These are phyloP conservation scores for Phyllopteryx taeniolatus DNA, from an alignment of 2,113 vertebrate genomes.

Conservation along the genomic window DNA sequence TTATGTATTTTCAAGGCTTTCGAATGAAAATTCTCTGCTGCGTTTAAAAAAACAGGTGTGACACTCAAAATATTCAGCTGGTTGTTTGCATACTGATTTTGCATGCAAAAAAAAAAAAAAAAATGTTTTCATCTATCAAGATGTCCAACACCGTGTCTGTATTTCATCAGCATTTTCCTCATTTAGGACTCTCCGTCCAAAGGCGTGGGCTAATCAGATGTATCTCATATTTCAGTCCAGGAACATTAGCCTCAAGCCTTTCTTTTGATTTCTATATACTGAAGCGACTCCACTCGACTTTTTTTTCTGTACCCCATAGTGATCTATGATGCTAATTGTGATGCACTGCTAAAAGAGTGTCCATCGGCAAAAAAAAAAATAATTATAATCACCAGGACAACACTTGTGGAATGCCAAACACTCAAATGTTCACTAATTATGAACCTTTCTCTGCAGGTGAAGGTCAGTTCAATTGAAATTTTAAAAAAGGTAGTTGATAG, in stretches of 20 bases:
- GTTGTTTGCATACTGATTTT: not conserved
- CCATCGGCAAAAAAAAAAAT: constrained; percentile 27
- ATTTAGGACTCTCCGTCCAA: constrained; percentile 9
- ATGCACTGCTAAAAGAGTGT: constrained; percentile 33
- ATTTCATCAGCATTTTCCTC: constrained; percentile 3
- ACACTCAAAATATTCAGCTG: not conserved
- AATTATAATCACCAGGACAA: constrained; percentile 35
- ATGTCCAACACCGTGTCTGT: not conserved
- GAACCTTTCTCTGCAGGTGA: constrained; percentile 8
- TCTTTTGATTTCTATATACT: constrained; percentile 50
- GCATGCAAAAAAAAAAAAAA: constrained; percentile 5
- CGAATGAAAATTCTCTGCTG: constrained; percentile 21
- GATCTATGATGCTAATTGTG: constrained; percentile 40
- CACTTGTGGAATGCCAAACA: constrained; percentile 47
- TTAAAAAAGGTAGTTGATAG: not conserved
- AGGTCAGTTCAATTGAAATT: not conserved
- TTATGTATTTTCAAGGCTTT: constrained; percentile 24
- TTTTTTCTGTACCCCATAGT: constrained; percentile 24
- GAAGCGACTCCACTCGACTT: constrained; percentile 26
- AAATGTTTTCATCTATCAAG: not conserved
- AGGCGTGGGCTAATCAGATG: constrained; percentile 41
- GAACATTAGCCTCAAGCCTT: constrained; percentile 51
- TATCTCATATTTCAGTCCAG: constrained; percentile 42
- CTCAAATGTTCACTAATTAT: constrained; percentile 20
- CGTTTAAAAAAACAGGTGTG: constrained; percentile 9